Percentiles rank a stretch among this genome's conserved stretches.
These are phyloP conservation scores for Syngnathus scovelli DNA, from an alignment of 2,113 vertebrate species.

Conservation along the genomic window DNA sequence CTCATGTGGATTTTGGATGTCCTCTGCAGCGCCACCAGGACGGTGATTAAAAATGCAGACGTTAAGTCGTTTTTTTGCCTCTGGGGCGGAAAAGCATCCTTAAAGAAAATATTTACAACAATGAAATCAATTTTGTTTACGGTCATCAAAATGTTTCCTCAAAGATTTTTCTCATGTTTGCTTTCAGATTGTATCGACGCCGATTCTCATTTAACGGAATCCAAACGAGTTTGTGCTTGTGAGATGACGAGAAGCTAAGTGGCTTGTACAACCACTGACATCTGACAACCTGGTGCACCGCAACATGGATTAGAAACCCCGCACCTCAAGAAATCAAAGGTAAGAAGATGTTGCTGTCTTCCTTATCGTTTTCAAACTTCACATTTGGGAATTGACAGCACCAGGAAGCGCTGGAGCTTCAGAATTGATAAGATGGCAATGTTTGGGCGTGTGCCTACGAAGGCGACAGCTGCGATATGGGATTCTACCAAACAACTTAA, in stretches of 20 bases:
- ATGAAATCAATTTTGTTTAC: not conserved
- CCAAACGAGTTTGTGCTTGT: constrained; percentile 29
- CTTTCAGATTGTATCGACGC: constrained; percentile 20
- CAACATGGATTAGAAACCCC: constrained; percentile 69
- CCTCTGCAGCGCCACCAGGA: constrained; percentile 24
- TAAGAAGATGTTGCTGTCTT: constrained; percentile 51
- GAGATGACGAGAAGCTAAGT: constrained; percentile 65
- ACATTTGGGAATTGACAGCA: not conserved
- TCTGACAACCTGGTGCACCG: constrained; percentile 48
- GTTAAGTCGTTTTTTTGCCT: constrained; percentile 14
- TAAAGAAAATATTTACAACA: not conserved
- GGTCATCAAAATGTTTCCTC: not conserved
- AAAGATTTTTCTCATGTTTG: not conserved
- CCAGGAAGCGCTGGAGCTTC: not conserved
- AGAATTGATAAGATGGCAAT: not conserved
- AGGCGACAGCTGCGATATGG: not conserved
- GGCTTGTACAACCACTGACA: constrained; percentile 46
- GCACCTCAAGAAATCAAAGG: constrained; percentile 72
- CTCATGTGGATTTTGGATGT: constrained; percentile 16
- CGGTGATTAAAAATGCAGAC: not conserved
- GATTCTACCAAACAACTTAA: not conserved
- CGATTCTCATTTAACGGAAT: constrained; percentile 8
- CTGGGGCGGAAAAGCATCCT: constrained; percentile 5
- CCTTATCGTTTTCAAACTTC: not conserved
- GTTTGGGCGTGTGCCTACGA: not conserved